These are phyloP conservation scores for Electrophaes corylata DNA, from an alignment of 2,888 invertebrate genomes.

Conservation along the genomic window DNA sequence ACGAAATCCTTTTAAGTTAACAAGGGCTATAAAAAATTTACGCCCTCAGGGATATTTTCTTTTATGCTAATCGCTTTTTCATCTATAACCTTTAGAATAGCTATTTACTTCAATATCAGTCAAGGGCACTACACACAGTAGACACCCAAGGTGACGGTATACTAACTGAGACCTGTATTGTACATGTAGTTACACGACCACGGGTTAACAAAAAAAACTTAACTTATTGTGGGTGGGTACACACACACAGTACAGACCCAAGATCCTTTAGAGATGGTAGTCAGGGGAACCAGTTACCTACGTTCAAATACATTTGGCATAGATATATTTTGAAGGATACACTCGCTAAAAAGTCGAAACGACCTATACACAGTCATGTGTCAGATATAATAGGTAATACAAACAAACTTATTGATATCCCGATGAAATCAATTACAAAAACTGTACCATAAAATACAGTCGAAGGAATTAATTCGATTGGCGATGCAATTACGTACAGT, in stretches of 20 bases:
- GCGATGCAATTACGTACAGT: conserved; percentile 79
- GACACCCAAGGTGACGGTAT: background rate
- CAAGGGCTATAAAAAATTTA: conserved; percentile 47
- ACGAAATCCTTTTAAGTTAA: conserved; percentile 49
- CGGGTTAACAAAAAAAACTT: background rate
- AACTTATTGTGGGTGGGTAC: too few relatives aligned
- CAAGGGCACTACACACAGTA: background rate
- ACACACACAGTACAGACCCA: too few relatives aligned
- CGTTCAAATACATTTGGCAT: too few relatives aligned
- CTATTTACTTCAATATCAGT: conserved; percentile 10
- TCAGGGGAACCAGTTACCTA: too few relatives aligned
- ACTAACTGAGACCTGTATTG: background rate
- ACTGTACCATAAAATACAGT: conserved; percentile 75
- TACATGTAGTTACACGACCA: background rate
- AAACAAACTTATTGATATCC: conserved; percentile 60
- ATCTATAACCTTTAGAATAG: conserved; percentile 12
- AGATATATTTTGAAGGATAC: too few relatives aligned
- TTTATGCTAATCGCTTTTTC: conserved; percentile 21
- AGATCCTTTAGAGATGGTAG: too few relatives aligned
- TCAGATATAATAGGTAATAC: conserved; percentile 40
- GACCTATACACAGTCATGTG: conserved; percentile 34
- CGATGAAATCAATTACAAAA: conserved; percentile 76
- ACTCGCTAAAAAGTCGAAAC: too few relatives aligned
- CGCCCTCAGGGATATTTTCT: conserved; percentile 13
- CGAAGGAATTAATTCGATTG: conserved; percentile 80